Evolutionary conservation across 2,113 vertebrate species (phyloP), one percentile per base, ranked within the genome.

Genomic region (Ailurus styani): DNA sequence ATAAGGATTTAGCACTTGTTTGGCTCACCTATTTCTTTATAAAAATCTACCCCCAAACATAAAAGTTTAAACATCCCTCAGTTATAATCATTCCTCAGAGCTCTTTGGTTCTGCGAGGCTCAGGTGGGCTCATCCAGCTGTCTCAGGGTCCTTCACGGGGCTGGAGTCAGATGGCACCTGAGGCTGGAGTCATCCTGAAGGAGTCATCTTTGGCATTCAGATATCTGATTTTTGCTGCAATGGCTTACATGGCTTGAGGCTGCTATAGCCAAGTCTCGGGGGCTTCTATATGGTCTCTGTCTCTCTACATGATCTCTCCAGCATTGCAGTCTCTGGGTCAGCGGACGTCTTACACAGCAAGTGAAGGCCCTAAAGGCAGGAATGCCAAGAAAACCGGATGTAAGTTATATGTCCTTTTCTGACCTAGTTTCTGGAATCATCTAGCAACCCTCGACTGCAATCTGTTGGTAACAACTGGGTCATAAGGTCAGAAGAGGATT

Each of bases 231-330:
- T 29, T 40, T 82, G 31, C 54, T 52, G 21, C 12, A 62, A 3
- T 40, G 23, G 54, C 40, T 83, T 40, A 8, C 23, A 4, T 17
- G 47, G 8, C 55, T 45, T 7, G 64, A 42, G 12, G 45, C 7
- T 64, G 47, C 6, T 12, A 17, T 7, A 68, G 45, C 62, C 27
- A 60, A 81, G 15, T 31, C 52, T 60, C 1, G 4, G 20, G 29
- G 12, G 20, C 15, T 11, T 55, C 5, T 29, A 1, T 0, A 0
- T 57, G 10, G 20, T 34, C n/a, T 37, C 75, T 87, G 0, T 72
- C 54, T 37, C 34, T 55, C 79, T 47, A 7, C 2, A 0, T 7
- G 52, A 29, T 83, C 52, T 45, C 45, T 93, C 11, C 25, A 88
- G 47, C 88, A 27, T 2, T 77, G 79, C 3, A 29, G 10, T 37